Evolutionary conservation across 2,797 vertebrate genomes (phyloP), one percentile per base, ranked within the genome.

Genomic region (Sarcoramphus papa): DNA sequence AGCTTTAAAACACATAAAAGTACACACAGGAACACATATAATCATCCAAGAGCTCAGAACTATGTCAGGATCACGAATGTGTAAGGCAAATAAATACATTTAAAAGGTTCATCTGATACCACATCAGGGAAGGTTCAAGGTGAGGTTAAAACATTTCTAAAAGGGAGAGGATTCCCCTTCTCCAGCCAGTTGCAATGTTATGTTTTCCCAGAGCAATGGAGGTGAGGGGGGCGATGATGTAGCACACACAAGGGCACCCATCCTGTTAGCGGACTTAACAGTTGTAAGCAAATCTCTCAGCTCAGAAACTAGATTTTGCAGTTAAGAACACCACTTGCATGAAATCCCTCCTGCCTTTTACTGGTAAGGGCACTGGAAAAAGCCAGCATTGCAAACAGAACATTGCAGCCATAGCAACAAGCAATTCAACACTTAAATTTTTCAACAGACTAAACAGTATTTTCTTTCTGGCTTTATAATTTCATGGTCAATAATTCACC

Each of bases 321-420:
- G 30, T 63, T 72, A 50, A 57, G 33, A 92, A 60, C 57, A 93
- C 13, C 54, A 47, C 35, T 83, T 64, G 51, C 72, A 90, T 79
- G 47, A 90, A 92, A 86, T 50, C 57, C 79, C 24, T 79, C 73
- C 70, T 47, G 56, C 63, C n/a, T 79, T 88, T 85, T 69, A 35
- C 54, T 69, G 33, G 56, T 87, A 81, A 85, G 24, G 31, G 8
- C 60, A 87, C 35, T 67, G 65, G 60, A 67, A 94, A 95, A 85
- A 90, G 68, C 70, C 83, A 90, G 75, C 7, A 0, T 72, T 93
- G 64, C 92, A 88, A 95, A 82, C 83, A 93, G 81, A 97, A 91
- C 75, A 88, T 6, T 53, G 91, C 93, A 96, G 85, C 93, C 86
- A 95, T 60, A 95, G 90, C 94, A 96, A 97, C 87, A 90, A 94